Conservation (phyloP, 2,888 invertebrate genomes). For the Athalia cordata region DNA sequence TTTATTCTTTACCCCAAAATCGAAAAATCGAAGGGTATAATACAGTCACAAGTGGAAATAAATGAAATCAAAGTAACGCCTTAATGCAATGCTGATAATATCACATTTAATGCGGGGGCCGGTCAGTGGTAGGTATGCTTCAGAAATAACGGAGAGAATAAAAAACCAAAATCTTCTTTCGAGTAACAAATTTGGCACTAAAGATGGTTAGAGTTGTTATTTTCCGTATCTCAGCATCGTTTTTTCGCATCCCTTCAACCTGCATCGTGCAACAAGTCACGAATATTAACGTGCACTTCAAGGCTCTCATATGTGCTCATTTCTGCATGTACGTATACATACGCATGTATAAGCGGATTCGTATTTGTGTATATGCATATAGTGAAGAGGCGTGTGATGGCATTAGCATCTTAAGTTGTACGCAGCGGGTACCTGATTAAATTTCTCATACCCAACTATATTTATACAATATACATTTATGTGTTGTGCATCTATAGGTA, state of each 20-base stretch:
- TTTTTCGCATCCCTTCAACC: slow-evolving; percentile 19
- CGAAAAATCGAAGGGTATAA: too few relatives aligned
- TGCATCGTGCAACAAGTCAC: slow-evolving; percentile 40
- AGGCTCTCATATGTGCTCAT: too few relatives aligned
- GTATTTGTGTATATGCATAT: slow-evolving; percentile 53
- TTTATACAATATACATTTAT: slow-evolving; percentile 53
- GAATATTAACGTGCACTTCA: too few relatives aligned
- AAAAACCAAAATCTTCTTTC: slow-evolving; percentile 58
- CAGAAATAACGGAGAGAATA: too few relatives aligned
- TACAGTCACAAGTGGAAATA: too few relatives aligned
- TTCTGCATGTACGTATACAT: too few relatives aligned
- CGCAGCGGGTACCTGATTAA: slow-evolving; percentile 69
- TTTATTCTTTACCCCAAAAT: too few relatives aligned
- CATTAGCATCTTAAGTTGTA: slow-evolving; percentile 68
- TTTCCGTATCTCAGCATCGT: slow-evolving; percentile 45
- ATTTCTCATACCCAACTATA: slow-evolving; percentile 67
- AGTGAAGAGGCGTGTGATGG: slow-evolving; percentile 63
- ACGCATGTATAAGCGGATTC: too few relatives aligned
- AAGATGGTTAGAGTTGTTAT: slow-evolving; percentile 56
- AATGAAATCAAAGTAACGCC: too few relatives aligned
- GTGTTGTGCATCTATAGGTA: not conserved
- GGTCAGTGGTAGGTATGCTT: too few relatives aligned
- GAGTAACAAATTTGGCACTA: slow-evolving; percentile 69
- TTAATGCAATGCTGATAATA: too few relatives aligned
- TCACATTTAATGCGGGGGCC: too few relatives aligned